Percentiles rank a stretch among this genome's conserved stretches.
These are phyloP conservation scores for Porites rus DNA, from an alignment of 92 coral and sea anemone species.

Conservation along the genomic window DNA sequence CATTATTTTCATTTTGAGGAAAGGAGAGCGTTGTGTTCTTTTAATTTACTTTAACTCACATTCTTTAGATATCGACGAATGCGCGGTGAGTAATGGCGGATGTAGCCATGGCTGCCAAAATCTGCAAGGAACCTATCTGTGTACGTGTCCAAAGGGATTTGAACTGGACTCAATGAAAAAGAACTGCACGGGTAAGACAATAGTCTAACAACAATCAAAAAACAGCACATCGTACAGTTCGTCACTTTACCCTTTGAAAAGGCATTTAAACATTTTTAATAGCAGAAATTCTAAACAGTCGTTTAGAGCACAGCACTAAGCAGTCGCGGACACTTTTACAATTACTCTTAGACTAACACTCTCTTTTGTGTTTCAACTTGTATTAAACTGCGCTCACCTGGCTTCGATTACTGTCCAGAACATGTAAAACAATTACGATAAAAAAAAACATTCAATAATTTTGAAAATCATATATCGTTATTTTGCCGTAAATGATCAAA, in stretches of 20 bases:
- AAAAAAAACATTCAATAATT: no score
- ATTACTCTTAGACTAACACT: no score
- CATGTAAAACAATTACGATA: no score
- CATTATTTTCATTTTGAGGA: not conserved
- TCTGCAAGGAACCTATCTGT: conserved; percentile 29
- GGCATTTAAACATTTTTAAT: not conserved
- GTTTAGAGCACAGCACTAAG: no score
- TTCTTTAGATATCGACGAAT: conserved; percentile 49
- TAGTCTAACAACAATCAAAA: no score
- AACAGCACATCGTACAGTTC: not conserved
- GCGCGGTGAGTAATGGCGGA: conserved; percentile 37
- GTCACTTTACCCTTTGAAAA: not conserved
- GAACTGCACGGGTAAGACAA: conserved; percentile 60
- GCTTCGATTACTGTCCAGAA: no score
- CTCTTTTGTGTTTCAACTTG: no score
- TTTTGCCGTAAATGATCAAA: no score
- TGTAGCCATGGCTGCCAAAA: conserved; percentile 57
- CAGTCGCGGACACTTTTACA: no score
- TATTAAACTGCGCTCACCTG: no score
- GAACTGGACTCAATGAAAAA: conserved; percentile 42
- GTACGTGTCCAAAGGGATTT: conserved; percentile 57
- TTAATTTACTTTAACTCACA: not conserved
- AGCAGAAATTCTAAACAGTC: no score
- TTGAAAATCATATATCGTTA: no score
- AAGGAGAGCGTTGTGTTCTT: not conserved